Evolutionary conservation across 2,113 vertebrate genomes (phyloP).

Genomic region (Trogon surrucura): DNA sequence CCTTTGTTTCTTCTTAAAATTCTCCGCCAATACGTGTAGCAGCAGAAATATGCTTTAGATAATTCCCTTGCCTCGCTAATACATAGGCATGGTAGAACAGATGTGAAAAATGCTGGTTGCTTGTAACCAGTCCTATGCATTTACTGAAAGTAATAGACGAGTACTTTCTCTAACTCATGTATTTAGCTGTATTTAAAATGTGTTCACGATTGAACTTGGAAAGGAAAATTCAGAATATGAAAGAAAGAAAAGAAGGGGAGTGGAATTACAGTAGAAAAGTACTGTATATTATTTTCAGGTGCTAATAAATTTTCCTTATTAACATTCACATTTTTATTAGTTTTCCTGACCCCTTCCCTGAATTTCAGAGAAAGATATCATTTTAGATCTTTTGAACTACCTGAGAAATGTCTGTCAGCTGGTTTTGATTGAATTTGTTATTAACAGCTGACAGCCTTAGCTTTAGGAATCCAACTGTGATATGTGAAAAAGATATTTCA

Average conservation of each 20-base stretch:
- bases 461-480: conserved; percentile 37
- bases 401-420: neutral
- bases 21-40: neutral
- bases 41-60: neutral
- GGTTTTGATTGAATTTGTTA: conserved; percentile 40
- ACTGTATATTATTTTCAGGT: neutral
- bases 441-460: conserved; percentile 41
- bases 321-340: neutral
- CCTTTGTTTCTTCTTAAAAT: conserved; percentile 5
- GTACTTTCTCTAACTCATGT: neutral
- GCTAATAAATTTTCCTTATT: neutral
- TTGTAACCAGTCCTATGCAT: neutral
- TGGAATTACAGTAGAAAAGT: neutral
- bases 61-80: neutral
- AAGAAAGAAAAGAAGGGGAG: neutral
- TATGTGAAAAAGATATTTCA: neutral
- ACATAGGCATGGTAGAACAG: neutral
- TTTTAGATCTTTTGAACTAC: neutral
- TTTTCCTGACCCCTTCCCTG: neutral
- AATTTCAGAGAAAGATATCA: neutral
- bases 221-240: neutral
- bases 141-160: neutral
- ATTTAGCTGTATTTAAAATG: neutral
- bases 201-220: neutral
- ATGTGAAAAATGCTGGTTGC: neutral